Evolutionary conservation across 2,888 invertebrate genomes (phyloP).

Genomic region (Thelaira solivaga): DNA sequence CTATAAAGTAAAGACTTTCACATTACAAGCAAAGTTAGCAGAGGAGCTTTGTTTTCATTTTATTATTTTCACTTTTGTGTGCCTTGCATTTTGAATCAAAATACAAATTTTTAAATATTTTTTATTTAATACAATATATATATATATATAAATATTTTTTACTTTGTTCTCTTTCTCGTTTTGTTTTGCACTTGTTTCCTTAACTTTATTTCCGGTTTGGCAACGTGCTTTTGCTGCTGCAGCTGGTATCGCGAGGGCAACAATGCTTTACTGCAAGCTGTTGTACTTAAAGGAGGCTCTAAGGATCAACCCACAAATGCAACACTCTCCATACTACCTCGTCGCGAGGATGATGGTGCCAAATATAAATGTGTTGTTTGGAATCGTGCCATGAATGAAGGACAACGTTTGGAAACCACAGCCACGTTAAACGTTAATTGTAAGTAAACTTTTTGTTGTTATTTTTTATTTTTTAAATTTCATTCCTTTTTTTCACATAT

Average conservation of each 20-base stretch:
- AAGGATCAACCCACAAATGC: conserved; percentile 86
- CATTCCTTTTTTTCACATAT: background rate
- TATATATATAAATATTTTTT: no score
- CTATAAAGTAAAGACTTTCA: background rate
- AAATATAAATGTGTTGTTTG: conserved; percentile 91
- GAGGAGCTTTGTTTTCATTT: background rate
- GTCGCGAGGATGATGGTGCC: conserved; percentile 90
- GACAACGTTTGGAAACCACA: conserved; percentile 86
- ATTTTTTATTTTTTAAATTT: background rate
- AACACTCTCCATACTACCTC: conserved; percentile 86
- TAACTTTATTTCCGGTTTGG: conserved; percentile 40
- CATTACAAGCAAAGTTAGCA: conserved; percentile 3
- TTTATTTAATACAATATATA: no score
- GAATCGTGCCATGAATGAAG: conserved; percentile 91
- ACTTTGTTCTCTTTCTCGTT: conserved; percentile 8
- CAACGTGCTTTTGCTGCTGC: conserved; percentile 42
- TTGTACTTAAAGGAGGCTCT: conserved; percentile 83
- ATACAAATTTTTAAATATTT: conserved; percentile 29
- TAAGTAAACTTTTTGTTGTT: conserved; percentile 79
- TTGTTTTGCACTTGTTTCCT: conserved; percentile 30
- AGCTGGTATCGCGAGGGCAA: conserved; percentile 91
- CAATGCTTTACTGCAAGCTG: conserved; percentile 84
- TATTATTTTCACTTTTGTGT: conserved; percentile 26
- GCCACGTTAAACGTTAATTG: conserved; percentile 92
- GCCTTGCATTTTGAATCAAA: conserved; percentile 15